Conservation (phyloP, 2,888 invertebrate species). For the Arge pagana region DNA sequence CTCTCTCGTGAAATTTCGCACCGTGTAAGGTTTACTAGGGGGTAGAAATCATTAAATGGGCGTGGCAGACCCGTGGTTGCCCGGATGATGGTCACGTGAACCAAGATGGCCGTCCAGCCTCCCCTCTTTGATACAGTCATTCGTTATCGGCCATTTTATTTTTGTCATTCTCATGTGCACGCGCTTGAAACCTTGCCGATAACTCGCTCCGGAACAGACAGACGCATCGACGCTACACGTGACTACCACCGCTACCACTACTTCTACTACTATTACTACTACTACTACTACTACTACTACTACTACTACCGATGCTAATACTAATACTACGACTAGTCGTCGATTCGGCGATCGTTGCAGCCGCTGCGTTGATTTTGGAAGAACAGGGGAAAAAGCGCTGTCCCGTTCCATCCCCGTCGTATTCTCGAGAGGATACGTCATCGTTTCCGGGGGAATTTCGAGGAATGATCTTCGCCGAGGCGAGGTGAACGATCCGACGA, state of each 20-base stretch:
- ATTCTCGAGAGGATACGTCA: too few relatives aligned
- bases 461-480: too few relatives aligned
- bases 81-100: slow-evolving; percentile 59
- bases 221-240: neutral
- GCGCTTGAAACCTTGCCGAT: slow-evolving; percentile 56
- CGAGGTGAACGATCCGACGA: too few relatives aligned
- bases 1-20: slow-evolving; percentile 47
- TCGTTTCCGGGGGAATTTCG: too few relatives aligned
- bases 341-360: too few relatives aligned
- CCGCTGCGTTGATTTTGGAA: too few relatives aligned
- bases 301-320: too few relatives aligned
- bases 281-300: too few relatives aligned
- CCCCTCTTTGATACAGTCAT: slow-evolving; percentile 56
- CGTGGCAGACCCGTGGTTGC: slow-evolving; percentile 57
- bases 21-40: slow-evolving; percentile 48
- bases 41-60: slow-evolving; percentile 60
- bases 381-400: too few relatives aligned
- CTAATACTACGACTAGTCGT: too few relatives aligned
- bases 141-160: slow-evolving; percentile 59
- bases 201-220: neutral
- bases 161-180: slow-evolving; percentile 59
- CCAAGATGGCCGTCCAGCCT: slow-evolving; percentile 53
- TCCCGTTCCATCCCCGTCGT: too few relatives aligned
- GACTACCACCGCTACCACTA: too few relatives aligned
- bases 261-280: slow-evolving; percentile 10